Evolutionary conservation across 1,140 invertebrate species (phyloP).

Genomic region (Ostrea edulis): DNA sequence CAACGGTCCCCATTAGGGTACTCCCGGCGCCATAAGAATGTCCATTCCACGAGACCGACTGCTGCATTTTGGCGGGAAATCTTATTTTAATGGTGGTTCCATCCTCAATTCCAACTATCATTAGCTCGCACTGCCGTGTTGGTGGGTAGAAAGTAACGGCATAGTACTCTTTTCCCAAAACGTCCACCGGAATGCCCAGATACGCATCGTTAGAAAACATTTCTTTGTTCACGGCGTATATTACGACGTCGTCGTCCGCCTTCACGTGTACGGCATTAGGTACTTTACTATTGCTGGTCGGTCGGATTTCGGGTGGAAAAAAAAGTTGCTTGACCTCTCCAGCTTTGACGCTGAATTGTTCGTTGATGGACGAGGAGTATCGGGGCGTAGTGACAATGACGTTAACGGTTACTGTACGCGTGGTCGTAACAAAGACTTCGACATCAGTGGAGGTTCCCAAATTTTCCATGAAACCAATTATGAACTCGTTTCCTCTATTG

Average conservation of each 20-base stretch:
- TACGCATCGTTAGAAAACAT: conserved; percentile 70
- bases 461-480: conserved; percentile 54
- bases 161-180: conserved; percentile 69
- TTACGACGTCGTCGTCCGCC: conserved; percentile 64
- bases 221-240: conserved; percentile 69
- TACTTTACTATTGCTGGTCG: conserved; percentile 23
- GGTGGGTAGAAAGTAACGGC: conserved; percentile 63
- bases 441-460: conserved; percentile 33
- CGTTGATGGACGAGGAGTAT: conserved; percentile 31
- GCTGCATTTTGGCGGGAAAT: background rate
- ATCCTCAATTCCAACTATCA: conserved; percentile 59
- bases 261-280: conserved; percentile 56
- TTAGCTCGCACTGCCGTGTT: conserved; percentile 45
- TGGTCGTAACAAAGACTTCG: conserved; percentile 65
- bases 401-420: conserved; percentile 48
- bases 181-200: conserved; percentile 67
- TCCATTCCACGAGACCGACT: conserved; percentile 50
- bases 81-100: conserved; percentile 50
- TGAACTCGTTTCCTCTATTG: conserved; percentile 54
- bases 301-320: conserved; percentile 40
- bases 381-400: conserved; percentile 59
- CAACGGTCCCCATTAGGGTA: conserved; percentile 51
- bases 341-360: conserved; percentile 43
- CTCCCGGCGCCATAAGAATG: conserved; percentile 57
- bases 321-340: conserved; percentile 51